phyloP scores from a whole-genome alignment of 2,888 invertebrate genomes.

The Pelosia muscerda region DNA sequence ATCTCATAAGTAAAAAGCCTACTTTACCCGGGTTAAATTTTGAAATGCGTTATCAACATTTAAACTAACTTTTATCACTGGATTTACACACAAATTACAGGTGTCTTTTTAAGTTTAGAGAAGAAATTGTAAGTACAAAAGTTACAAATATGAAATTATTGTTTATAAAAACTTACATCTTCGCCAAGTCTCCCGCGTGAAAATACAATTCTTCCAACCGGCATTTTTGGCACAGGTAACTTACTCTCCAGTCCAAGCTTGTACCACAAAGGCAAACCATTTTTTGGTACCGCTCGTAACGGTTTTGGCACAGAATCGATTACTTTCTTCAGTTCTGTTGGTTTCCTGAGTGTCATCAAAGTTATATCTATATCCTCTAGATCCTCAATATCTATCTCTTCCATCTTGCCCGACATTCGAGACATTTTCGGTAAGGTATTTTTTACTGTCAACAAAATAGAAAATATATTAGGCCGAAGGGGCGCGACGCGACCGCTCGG shows the following conservation, averaged over 20 bases:
- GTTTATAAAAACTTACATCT: slow-evolving; percentile 77
- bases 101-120: no score
- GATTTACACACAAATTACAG: no score
- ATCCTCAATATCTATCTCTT: slow-evolving; percentile 59
- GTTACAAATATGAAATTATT: background rate
- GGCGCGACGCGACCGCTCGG: slow-evolving; percentile 41
- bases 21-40: no score
- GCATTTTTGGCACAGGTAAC: slow-evolving; percentile 84
- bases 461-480: slow-evolving; percentile 53
- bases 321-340: slow-evolving; percentile 80
- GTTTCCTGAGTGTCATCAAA: slow-evolving; percentile 78
- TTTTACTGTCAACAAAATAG: slow-evolving; percentile 42
- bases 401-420: background rate
- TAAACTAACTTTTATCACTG: no score
- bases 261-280: slow-evolving; percentile 85
- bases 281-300: slow-evolving; percentile 76
- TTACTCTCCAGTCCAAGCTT: slow-evolving; percentile 83
- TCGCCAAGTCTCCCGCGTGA: slow-evolving; percentile 84
- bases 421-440: slow-evolving; percentile 8
- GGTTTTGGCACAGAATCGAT: slow-evolving; percentile 82
- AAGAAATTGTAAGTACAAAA: background rate
- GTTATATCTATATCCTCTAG: slow-evolving; percentile 67
- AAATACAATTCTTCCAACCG: slow-evolving; percentile 80
- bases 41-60: no score
- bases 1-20: no score